Evolutionary conservation across 2,113 vertebrate species (phyloP).

Genomic region (Orcinus orca): DNA sequence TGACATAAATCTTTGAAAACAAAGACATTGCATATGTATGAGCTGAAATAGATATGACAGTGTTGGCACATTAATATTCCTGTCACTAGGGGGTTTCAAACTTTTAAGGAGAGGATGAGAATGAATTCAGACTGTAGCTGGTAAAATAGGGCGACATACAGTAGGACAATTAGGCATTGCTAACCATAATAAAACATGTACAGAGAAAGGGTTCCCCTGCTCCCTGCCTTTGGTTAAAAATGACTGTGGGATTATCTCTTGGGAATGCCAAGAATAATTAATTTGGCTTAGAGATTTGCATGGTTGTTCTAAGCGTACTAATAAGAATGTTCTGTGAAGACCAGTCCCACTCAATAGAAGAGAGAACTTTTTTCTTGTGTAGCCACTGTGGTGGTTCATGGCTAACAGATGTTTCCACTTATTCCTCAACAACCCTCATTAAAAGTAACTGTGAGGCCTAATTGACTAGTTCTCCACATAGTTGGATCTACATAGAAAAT

Average conservation of each 20-base stretch:
- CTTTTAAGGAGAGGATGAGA: constrained; percentile 98
- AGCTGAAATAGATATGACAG: constrained; percentile 99
- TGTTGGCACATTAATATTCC: constrained; percentile 99
- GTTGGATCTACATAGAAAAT: constrained; percentile 65
- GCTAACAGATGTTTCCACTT: constrained; percentile 81
- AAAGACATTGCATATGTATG: constrained; percentile 99
- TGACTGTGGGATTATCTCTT: constrained; percentile 21
- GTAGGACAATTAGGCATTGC: constrained; percentile 92
- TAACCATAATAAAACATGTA: constrained; percentile 82
- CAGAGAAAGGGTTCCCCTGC: constrained; percentile 5
- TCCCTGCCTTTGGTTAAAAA: constrained; percentile 47
- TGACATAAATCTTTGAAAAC: constrained; percentile 99
- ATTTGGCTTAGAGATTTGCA: constrained; percentile 70
- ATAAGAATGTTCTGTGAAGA: constrained; percentile 53
- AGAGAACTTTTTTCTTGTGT: constrained; percentile 74
- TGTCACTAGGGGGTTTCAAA: constrained; percentile 99
- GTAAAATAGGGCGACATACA: constrained; percentile 90
- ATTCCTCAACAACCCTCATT: constrained; percentile 75
- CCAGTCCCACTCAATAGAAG: constrained; percentile 64
- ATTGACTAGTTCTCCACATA: constrained; percentile 54
- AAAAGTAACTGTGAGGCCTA: constrained; percentile 69
- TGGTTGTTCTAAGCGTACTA: constrained; percentile 56
- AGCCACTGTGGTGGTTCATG: constrained; percentile 67
- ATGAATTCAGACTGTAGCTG: constrained; percentile 95
- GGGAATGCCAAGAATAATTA: constrained; percentile 77